Evolutionary conservation across 2,888 invertebrate genomes (phyloP), one percentile per base, ranked within the genome.

Genomic region (Diloba caeruleocephala): DNA sequence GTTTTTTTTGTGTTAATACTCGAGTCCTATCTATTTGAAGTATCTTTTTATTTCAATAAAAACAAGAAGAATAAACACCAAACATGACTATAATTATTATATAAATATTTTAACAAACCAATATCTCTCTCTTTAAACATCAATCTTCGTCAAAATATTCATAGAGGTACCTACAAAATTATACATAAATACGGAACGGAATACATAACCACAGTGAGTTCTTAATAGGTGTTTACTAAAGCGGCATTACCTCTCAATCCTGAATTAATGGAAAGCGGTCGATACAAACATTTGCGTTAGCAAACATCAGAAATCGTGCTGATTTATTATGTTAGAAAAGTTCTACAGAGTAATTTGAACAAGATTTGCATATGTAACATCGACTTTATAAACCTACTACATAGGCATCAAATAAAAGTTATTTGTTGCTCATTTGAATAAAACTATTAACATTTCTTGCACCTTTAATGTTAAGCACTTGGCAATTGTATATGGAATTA

Each of bases 251-350:
- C 55, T 53, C 65, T 66, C 57, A 59, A 71, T 76, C 63, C 55
- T 41, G 52, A 74, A 72, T 71, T 79, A 76, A 79, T 78, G 74
- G 73, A 73, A 74, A 74, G 49, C 61, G 60, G 46, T 74, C 64
- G 61, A 67, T 67, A 61, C 15, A 17, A 37, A 8, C 43, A 56
- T 58, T 53, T 43, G 44, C 34, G 43, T 48, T 34, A 48, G 41
- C 60, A 59, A 39, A 56, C 50, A 56, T 62, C 65, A 60, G 67
- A 69, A 72, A 70, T 68, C 58, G 51, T 44, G 7, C 61, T 67
- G 72, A 79, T 76, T 79, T 73, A 79, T 76, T 74, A 75, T 70
- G 73, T 71, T 76, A 68, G 71, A 66, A 72, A 69, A 79, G 77
- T 76, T 67, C 56, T 61, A 54, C 61, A 39, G 63, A 72, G n/a